Evolutionary conservation across 2,113 vertebrate genomes (phyloP), one percentile per base, ranked within the genome.

Genomic region (Pelusios castaneus): DNA sequence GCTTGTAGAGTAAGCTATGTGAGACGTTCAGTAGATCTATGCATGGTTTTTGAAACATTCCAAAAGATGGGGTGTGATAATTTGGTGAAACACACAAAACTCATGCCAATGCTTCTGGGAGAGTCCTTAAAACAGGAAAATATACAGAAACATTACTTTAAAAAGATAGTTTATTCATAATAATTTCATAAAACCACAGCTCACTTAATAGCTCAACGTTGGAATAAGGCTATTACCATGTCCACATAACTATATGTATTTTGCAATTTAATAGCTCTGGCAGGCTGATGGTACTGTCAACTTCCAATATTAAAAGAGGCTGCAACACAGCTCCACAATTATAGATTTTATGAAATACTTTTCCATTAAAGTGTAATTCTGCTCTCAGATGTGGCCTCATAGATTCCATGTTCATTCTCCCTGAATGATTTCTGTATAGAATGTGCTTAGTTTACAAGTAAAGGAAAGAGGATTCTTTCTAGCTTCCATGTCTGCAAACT

Each of bases 251-350:
- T 89, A 13, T 43, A 25, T 56, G 58, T 75, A 10, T 96, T 94
- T 94, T 96, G 93, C 92, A 94, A 92, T 82, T 63, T 60, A 89
- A 45, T 60, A 47, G 6, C 89, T 94, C 93, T 95, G 91, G 82
- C 76, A 96, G 82, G 3, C 43, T 2, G 2, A 3, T 16, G 87
- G 89, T 56, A 93, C 54, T 70, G 51, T 73, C 58, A 84, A 43
- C 67, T 93, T 92, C 83, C 55, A 51, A 17, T 31, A 41, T 88
- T 95, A 41, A 56, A 56, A 60, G 79, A 80, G 21, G 84, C 96
- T 95, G 51, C 43, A 92, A 77, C 43, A 78, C 49, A 58, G 3
- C 67, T 85, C 43, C 5, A 4, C 58, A 89, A 34, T 80, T 8
- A 2, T 31, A 56, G 16, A 22, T n/a, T 49, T 60, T 16, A 11